Base-by-base conservation (phyloP, 1,140 invertebrate species). In the Myzus persicae region DNA sequence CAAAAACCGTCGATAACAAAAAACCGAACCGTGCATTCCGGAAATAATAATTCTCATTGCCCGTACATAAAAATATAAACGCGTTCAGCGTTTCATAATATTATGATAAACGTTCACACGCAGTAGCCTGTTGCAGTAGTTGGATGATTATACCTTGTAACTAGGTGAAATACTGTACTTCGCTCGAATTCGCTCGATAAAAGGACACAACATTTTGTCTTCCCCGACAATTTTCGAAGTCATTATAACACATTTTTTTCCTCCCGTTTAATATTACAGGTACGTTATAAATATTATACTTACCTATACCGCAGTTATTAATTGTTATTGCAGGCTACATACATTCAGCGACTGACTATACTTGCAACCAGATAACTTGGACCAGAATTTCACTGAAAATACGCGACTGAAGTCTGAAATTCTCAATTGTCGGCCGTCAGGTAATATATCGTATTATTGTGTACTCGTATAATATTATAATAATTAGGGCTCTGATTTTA, bases 11-110 rank as follows among this genome's bases (percentile, higher is more conserved):
- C 59, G 59, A 67, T 67, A 67, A 67, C 54, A 59, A 67, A 67
- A 67, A 67, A 76, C 59, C 31, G n/a, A 76, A 76, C 59, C 11
- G 59, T 76, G 59, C 59, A 76, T 76, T 76, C 59, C 59, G 59
- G 59, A 76, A 76, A n/a, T 76, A 76, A 76, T 76, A 76, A n/a
- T 76, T 76, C 59, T 76, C 59, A 76, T 76, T 76, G 59, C 59
- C n/a, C 59, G 59, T n/a, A 18, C 31, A 36, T 18, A 24, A 20
- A 76, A 76, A 76, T 76, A 76, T 76, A n/a, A 76, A 76, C 59
- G 31, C 59, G 59, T 76, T 76, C 59, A 76, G 59, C 59, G 59
- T 31, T n/a, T n/a, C n/a, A n/a, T 76, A 76, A n/a, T n/a, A 67
- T 31, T n/a, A n/a, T 20, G 3, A n/a, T n/a, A 76, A 76, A 20